Conservation (phyloP, 2,113 vertebrate species). For the Semicossyphus pulcher region DNA sequence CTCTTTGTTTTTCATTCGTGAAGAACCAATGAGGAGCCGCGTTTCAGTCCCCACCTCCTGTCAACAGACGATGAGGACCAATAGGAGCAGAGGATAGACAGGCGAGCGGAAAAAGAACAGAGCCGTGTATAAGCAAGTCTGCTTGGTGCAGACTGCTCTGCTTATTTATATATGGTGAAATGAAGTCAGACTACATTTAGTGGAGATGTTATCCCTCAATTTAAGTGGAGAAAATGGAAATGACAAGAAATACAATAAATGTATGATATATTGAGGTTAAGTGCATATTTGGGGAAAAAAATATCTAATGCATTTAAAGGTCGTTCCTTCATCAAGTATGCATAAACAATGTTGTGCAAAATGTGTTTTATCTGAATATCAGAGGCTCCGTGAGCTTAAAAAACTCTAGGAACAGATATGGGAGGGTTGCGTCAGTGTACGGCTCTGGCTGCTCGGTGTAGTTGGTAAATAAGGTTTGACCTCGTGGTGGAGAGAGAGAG, state of each 20-base stretch:
- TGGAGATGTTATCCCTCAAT: too few species aligned
- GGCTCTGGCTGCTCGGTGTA: slow-evolving; percentile 34
- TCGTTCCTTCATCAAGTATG: too few species aligned
- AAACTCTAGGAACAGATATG: too few species aligned
- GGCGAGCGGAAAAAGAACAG: background rate
- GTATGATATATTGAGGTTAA: too few species aligned
- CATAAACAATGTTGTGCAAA: too few species aligned
- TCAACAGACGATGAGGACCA: slow-evolving; percentile 36
- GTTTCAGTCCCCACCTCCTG: slow-evolving; percentile 25
- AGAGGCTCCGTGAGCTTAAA: too few species aligned
- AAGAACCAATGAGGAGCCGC: slow-evolving; percentile 46
- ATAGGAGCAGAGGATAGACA: slow-evolving; percentile 25
- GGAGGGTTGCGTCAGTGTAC: slow-evolving; percentile 15
- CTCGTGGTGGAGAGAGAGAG: slow-evolving; percentile 45
- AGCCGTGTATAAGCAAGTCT: background rate
- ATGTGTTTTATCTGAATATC: background rate
- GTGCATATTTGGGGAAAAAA: too few species aligned
- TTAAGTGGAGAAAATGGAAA: too few species aligned
- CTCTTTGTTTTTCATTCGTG: slow-evolving; percentile 7
- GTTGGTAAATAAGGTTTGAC: slow-evolving; percentile 77
- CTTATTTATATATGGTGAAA: background rate
- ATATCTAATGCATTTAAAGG: background rate
- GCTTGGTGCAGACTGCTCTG: fast-evolving
- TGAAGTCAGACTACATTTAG: background rate
- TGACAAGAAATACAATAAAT: too few species aligned